phyloP scores from a whole-genome alignment of 1,140 invertebrate genomes.

The Harpegnathos saltator region DNA sequence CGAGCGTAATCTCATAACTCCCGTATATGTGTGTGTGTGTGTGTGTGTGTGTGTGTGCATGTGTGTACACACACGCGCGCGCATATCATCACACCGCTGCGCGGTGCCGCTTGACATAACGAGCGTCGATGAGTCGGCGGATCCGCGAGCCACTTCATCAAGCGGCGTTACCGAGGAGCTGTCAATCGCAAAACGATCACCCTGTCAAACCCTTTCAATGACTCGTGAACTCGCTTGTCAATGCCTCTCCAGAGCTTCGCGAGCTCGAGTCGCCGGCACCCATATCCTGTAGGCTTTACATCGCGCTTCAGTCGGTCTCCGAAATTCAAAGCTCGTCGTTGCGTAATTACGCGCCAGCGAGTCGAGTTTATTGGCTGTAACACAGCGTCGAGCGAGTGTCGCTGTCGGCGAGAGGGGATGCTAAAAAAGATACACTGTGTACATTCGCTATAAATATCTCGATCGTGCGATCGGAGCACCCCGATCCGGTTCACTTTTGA shows the following conservation, averaged over 20 bases:
- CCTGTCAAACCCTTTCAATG: conserved; percentile 52
- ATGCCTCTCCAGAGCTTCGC: conserved; percentile 35
- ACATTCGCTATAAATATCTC: too few species aligned
- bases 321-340: conserved; percentile 4
- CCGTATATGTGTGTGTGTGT: not conserved
- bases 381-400: not conserved
- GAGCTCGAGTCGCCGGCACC: not conserved
- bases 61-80: not conserved
- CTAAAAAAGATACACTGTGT: not conserved
- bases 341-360: not conserved
- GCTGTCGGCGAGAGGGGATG: not conserved
- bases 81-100: not conserved
- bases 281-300: not conserved
- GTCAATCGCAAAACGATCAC: conserved; percentile 56
- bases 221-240: conserved; percentile 42
- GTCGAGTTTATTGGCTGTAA: not conserved
- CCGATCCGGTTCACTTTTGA: too few species aligned
- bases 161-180: conserved; percentile 31
- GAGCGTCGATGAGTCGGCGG: conserved; percentile 56
- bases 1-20: conserved; percentile 37
- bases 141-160: conserved; percentile 51
- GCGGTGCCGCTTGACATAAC: conserved; percentile 35
- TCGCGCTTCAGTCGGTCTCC: not conserved
- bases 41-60: too few species aligned
- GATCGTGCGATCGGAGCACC: too few species aligned